Evolutionary conservation across 2,888 invertebrate genomes (phyloP).

Genomic region (Drosophila algonquin): DNA sequence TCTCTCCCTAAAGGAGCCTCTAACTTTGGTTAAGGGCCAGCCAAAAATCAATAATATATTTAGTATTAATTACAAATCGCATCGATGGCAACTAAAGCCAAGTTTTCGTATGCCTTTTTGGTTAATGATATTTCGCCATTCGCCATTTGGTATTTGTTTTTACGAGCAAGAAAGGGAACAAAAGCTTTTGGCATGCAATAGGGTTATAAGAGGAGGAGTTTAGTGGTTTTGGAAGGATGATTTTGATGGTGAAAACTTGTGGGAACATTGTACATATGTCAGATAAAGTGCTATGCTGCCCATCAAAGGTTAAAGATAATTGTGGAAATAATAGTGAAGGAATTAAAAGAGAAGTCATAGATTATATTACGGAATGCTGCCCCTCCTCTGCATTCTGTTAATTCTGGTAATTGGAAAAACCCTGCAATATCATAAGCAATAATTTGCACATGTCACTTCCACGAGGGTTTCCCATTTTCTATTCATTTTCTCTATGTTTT

Average conservation of each 20-base stretch:
- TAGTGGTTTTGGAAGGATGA: not conserved
- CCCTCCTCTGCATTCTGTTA: not conserved
- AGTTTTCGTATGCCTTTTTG: not conserved
- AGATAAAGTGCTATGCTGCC: not conserved
- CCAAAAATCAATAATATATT: conserved; percentile 22
- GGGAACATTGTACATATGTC: not conserved
- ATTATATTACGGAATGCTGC: too few species aligned
- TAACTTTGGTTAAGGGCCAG: not conserved
- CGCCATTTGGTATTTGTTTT: not conserved
- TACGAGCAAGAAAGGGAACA: not conserved
- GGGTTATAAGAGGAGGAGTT: not conserved
- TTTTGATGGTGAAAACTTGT: too few species aligned
- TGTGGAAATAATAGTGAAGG: not conserved
- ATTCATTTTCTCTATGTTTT: not conserved
- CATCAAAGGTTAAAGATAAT: not conserved
- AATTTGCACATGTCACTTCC: conserved; percentile 11
- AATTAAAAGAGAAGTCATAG: not conserved
- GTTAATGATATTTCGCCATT: not conserved
- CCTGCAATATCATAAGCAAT: not conserved
- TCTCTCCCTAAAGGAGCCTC: too few species aligned
- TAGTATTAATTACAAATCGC: conserved; percentile 25
- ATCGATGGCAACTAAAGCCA: conserved; percentile 13
- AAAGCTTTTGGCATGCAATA: not conserved
- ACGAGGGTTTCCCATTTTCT: not conserved
- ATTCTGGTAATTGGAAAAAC: not conserved